Evolutionary conservation across 2,797 vertebrate species (phyloP).

Genomic region (Lerista edwardsae): DNA sequence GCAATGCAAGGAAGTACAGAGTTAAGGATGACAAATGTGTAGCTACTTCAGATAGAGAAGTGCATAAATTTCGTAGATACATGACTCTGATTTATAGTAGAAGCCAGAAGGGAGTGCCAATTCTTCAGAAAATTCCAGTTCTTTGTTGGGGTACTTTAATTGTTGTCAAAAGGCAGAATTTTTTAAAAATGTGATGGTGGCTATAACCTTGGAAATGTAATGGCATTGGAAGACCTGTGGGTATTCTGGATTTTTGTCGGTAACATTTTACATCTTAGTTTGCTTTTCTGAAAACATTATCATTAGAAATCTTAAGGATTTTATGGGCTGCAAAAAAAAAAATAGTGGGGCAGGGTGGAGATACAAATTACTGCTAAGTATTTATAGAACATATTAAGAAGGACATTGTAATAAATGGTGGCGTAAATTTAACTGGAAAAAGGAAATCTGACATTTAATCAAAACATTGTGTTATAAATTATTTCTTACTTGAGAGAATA

Average conservation of each 20-base stretch:
- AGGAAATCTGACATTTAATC: too few relatives aligned
- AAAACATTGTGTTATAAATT: too few relatives aligned
- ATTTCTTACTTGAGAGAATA: too few relatives aligned
- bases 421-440: too few relatives aligned
- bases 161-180: neutral
- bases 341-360: neutral
- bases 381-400: conserved; percentile 51
- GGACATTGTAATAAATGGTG: conserved; percentile 27
- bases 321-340: neutral
- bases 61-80: neutral
- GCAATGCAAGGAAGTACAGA: neutral
- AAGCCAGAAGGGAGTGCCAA: neutral
- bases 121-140: neutral
- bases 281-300: neutral
- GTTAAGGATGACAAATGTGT: too few relatives aligned
- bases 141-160: neutral
- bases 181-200: neutral
- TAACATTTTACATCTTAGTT: neutral
- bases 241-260: neutral
- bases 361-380: conserved; percentile 41
- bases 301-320: neutral
- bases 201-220: neutral
- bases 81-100: neutral
- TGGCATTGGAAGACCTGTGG: neutral
- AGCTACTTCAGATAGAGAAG: too few relatives aligned